Evolutionary conservation across 2,797 vertebrate species (phyloP), one percentile per base, ranked within the genome.

Genomic region (Chaenodraco wilsoni): DNA sequence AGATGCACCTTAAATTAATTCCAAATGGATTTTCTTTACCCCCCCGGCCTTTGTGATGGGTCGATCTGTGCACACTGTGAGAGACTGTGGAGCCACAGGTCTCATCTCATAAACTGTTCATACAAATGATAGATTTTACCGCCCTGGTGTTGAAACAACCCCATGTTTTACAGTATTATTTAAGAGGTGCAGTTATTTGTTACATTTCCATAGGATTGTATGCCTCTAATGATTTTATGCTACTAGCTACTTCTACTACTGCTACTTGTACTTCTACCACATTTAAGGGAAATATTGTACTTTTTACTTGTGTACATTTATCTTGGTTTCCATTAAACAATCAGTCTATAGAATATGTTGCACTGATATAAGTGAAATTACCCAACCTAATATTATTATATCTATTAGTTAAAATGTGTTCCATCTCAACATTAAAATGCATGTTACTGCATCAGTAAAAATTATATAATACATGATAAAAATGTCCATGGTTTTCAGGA

Each of bases 1-100:
- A 55, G 41, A 73, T 83, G 76, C 44, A 56, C 61, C 69, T 41
- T 69, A 45, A 73, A 69, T 57, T 54, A 80, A 75, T 11, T 27
- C 12, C 46, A 65, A 65, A 82, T 77, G 58, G 51, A 75, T 79
- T 84, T 82, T 79, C 41, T 55, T 71, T 54, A 68, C 49, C 13
- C 51, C 21, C 3, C 1, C 51, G 51, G 66, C 79, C 33, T 72
- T 52, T 44, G 23, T 77, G 55, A 67, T 51, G 19, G 51, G 16
- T 69, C 2, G 17, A 65, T 65, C 23, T 66, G 11, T 51, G 78
- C 48, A 17, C n/a, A 48, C 63, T 37, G 58, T 49, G 17, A 58
- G 63, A 50, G 58, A 61, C 43, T 71, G 17, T 49, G 68, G 63
- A 54, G 73, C n/a, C 46, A 21, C 17, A 31, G 40, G 21, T 59